Conservation (phyloP, 1,140 invertebrate species). For the Micrasema longulum region DNA sequence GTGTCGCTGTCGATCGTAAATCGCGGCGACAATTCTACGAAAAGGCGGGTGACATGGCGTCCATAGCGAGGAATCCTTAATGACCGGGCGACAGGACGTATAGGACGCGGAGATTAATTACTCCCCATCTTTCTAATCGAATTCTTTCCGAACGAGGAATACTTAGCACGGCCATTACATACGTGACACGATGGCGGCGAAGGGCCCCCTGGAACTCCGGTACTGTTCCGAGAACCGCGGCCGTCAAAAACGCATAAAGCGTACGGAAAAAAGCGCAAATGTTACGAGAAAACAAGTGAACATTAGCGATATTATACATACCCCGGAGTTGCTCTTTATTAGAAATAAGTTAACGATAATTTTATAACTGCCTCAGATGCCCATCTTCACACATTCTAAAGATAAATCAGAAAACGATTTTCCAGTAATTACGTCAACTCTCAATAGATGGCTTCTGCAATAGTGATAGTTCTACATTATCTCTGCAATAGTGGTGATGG, state of each 20-base stretch:
- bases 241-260: constrained; percentile 1
- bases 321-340: too few species aligned
- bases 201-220: not conserved
- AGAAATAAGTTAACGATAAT: too few species aligned
- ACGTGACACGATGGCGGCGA: constrained; percentile 40
- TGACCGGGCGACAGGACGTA: constrained; percentile 34
- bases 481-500: too few species aligned
- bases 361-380: too few species aligned
- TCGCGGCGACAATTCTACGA: constrained; percentile 39
- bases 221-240: not conserved
- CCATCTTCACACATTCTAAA: too few species aligned
- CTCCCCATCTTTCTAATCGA: constrained; percentile 42
- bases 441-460: too few species aligned
- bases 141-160: constrained; percentile 33
- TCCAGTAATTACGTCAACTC: too few species aligned
- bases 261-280: not conserved
- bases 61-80: constrained; percentile 44
- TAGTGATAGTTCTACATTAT: too few species aligned
- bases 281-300: too few species aligned
- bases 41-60: constrained; percentile 8
- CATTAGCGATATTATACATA: too few species aligned
- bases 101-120: constrained; percentile 47
- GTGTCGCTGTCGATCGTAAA: constrained; percentile 32
- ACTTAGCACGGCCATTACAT: constrained; percentile 41
- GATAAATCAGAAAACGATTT: too few species aligned